These are phyloP conservation scores for Sarotherodon lohbergeri DNA, from an alignment of 2,113 vertebrate genomes.

Conservation along the genomic window DNA sequence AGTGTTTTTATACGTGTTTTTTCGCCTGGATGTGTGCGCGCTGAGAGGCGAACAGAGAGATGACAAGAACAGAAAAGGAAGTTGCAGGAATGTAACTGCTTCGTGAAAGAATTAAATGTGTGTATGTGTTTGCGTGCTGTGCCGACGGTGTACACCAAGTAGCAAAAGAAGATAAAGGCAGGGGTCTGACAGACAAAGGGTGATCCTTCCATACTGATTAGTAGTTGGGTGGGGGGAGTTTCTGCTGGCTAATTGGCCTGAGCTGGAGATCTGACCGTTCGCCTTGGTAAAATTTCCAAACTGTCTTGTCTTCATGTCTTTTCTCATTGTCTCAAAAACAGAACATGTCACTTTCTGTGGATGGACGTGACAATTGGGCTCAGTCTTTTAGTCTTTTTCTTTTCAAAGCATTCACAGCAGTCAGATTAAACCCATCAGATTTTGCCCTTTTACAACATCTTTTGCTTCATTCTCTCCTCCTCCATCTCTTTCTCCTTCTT, in stretches of 20 bases:
- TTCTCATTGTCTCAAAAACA: conserved; percentile 33
- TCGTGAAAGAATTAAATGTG: conserved; percentile 38
- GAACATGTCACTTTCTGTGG: conserved; percentile 16
- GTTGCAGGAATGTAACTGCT: conserved; percentile 36
- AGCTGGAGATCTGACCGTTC: conserved; percentile 45
- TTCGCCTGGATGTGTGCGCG: conserved; percentile 2
- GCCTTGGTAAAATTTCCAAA: conserved; percentile 48
- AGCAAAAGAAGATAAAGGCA: conserved; percentile 37
- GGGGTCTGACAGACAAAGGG: conserved; percentile 47
- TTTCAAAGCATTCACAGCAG: conserved; percentile 17
- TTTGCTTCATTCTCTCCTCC: not conserved
- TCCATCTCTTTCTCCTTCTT: not conserved
- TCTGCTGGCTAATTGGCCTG: conserved; percentile 66
- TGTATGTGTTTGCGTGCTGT: not conserved
- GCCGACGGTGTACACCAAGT: conserved; percentile 6
- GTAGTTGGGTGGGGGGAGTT: conserved; percentile 22
- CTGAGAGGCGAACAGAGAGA: conserved; percentile 45
- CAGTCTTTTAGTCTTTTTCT: conserved; percentile 35
- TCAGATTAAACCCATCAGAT: conserved; percentile 32
- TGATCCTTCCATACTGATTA: conserved; percentile 62
- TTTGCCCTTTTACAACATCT: conserved; percentile 27
- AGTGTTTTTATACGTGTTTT: not conserved
- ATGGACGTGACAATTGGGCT: conserved; percentile 17
- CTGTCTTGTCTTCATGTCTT: conserved; percentile 45
- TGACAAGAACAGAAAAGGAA: conserved; percentile 47